Conservation (phyloP, 2,113 vertebrate genomes). For the Vimba vimba region DNA sequence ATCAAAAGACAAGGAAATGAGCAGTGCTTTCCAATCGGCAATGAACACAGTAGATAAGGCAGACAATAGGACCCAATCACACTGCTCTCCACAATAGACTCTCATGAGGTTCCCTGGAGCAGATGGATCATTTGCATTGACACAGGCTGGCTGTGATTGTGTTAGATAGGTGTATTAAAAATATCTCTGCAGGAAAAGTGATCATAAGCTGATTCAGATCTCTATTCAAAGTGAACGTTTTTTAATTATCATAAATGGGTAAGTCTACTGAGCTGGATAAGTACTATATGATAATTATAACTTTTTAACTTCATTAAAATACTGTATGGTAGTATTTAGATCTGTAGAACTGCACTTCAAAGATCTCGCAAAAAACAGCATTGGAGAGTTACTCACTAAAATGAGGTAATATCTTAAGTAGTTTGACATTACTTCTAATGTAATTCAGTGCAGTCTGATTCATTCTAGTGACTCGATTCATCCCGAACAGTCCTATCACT, state of each 20-base stretch:
- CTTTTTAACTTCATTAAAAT: not conserved
- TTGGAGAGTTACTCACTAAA: not conserved
- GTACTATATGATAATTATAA: not conserved
- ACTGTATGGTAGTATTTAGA: not conserved
- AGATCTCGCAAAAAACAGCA: too few species aligned
- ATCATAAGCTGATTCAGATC: constrained; percentile 31
- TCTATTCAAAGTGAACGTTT: constrained; percentile 26
- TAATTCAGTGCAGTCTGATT: too few species aligned
- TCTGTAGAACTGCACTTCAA: not conserved
- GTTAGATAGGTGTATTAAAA: constrained; percentile 56
- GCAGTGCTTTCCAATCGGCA: constrained; percentile 38
- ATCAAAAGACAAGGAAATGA: constrained; percentile 40
- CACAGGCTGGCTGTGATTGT: constrained; percentile 46
- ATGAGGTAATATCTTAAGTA: not conserved
- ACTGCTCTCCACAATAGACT: constrained; percentile 45
- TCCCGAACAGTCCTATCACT: not conserved
- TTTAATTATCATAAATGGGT: constrained; percentile 23
- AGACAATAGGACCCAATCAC: constrained; percentile 52
- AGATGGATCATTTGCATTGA: constrained; percentile 60
- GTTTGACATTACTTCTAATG: not conserved
- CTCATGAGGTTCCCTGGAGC: constrained; percentile 45
- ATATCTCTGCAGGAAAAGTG: constrained; percentile 44
- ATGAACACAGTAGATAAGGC: constrained; percentile 47
- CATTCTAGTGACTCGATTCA: not conserved
- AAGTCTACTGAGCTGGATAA: not conserved